phyloP scores from a whole-genome alignment of 2,888 invertebrate genomes.

The Limenitis camilla region DNA sequence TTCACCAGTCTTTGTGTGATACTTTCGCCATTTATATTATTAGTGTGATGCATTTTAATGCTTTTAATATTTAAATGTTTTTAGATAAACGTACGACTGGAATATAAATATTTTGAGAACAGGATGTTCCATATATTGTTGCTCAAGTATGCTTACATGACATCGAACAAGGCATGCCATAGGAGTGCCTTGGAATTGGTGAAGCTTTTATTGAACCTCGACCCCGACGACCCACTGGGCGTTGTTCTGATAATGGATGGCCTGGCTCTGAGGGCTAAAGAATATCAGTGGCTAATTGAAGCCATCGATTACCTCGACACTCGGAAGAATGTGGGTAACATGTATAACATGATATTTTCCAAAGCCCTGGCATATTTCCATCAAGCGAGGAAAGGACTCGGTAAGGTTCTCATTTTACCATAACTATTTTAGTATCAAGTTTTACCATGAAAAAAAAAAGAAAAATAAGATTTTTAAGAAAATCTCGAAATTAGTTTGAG shows the following conservation, averaged over 20 bases:
- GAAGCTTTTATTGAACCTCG: slow-evolving; percentile 84
- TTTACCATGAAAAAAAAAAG: too few relatives aligned
- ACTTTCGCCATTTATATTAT: too few relatives aligned
- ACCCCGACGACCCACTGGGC: slow-evolving; percentile 85
- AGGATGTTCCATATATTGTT: slow-evolving; percentile 75
- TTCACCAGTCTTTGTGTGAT: too few relatives aligned
- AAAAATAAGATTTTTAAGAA: too few relatives aligned
- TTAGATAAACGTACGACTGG: slow-evolving; percentile 43
- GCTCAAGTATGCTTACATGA: slow-evolving; percentile 83
- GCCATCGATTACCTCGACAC: slow-evolving; percentile 34
- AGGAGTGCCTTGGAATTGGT: slow-evolving; percentile 89
- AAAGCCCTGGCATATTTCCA: slow-evolving; percentile 37
- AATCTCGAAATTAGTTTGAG: too few relatives aligned
- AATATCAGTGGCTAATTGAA: slow-evolving; percentile 80
- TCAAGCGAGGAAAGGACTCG: background rate
- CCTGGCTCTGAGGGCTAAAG: slow-evolving; percentile 82
- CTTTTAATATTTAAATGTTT: slow-evolving; percentile 20
- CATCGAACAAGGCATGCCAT: slow-evolving; percentile 86
- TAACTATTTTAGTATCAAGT: too few relatives aligned
- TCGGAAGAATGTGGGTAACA: slow-evolving; percentile 31
- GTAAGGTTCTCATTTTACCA: background rate
- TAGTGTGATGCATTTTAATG: too few relatives aligned
- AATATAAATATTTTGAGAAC: slow-evolving; percentile 47
- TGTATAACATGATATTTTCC: slow-evolving; percentile 51
- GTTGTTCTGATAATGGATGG: slow-evolving; percentile 80